These are phyloP conservation scores for Megalonaias nervosa DNA, from an alignment of 1,140 invertebrate genomes.

Conservation along the genomic window DNA sequence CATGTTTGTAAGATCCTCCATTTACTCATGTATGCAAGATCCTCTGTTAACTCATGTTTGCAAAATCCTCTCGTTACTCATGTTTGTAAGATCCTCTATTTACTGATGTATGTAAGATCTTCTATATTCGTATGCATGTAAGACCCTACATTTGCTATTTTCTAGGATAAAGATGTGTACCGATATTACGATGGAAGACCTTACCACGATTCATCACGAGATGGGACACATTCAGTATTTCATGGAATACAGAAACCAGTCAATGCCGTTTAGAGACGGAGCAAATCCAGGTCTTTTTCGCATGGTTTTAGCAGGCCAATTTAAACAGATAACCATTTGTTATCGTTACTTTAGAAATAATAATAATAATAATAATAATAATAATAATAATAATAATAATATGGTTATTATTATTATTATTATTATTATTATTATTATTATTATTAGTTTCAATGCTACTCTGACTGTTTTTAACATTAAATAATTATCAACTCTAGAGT, in stretches of 20 bases:
- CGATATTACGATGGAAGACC: slow-evolving; percentile 74
- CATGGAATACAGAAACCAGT: slow-evolving; percentile 80
- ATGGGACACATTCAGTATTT: slow-evolving; percentile 87
- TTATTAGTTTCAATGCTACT: no score
- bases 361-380: no score
- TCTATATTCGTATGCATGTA: background rate
- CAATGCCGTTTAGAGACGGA: slow-evolving; percentile 80
- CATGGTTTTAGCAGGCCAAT: slow-evolving; percentile 54
- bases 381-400: no score
- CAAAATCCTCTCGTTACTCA: no score
- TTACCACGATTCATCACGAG: slow-evolving; percentile 84
- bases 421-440: no score
- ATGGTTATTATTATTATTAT: no score
- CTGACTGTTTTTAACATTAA: no score
- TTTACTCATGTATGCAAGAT: no score
- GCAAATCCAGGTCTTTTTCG: slow-evolving; percentile 78
- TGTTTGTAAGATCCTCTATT: no score
- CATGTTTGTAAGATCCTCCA: background rate
- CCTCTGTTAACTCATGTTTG: no score
- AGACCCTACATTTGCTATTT: background rate
- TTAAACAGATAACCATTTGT: background rate
- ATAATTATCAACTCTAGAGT: no score
- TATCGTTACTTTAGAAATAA: background rate
- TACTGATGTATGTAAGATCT: background rate
- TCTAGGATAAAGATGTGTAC: slow-evolving; percentile 71